These are phyloP conservation scores for Mycetomoellerius zeteki DNA, from an alignment of 1,140 invertebrate genomes.

Conservation along the genomic window DNA sequence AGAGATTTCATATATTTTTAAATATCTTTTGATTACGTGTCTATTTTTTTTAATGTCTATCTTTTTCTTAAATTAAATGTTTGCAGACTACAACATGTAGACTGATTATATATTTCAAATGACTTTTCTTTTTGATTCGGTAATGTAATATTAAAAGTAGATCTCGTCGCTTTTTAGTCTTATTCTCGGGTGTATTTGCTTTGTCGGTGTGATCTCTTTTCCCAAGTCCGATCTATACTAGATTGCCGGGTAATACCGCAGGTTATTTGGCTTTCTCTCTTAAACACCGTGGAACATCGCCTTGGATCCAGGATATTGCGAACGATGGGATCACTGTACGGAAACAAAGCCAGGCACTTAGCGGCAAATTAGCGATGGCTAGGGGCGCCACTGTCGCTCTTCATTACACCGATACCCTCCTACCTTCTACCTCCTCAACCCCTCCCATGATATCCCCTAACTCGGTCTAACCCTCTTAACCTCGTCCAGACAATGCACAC, in stretches of 20 bases:
- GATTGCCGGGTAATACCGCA: slow-evolving; percentile 65
- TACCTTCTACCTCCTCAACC: slow-evolving; percentile 35
- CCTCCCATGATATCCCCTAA: slow-evolving; percentile 53
- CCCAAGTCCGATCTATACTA: slow-evolving; percentile 53
- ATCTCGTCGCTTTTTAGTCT: slow-evolving; percentile 1
- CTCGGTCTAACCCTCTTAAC: slow-evolving; percentile 72
- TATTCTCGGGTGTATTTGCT: slow-evolving; percentile 4
- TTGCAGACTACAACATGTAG: background rate
- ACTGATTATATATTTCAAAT: background rate
- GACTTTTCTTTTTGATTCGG: background rate
- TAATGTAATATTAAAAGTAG: slow-evolving; percentile 23
- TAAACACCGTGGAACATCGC: slow-evolving; percentile 68
- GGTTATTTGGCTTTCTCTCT: slow-evolving; percentile 77
- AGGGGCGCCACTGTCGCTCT: slow-evolving; percentile 77
- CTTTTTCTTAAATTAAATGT: background rate
- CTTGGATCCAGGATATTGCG: slow-evolving; percentile 79
- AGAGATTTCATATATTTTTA: background rate
- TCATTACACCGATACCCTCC: slow-evolving; percentile 76
- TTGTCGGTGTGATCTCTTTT: slow-evolving; percentile 16
- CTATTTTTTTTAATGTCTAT: background rate
- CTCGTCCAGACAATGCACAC: slow-evolving; percentile 72
- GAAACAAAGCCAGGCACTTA: slow-evolving; percentile 81
- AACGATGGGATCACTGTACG: slow-evolving; percentile 77
- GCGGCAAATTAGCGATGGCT: slow-evolving; percentile 79
- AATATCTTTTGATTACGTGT: background rate